These are phyloP conservation scores for Torymus auratus DNA, from an alignment of 2,888 invertebrate genomes.

Conservation along the genomic window DNA sequence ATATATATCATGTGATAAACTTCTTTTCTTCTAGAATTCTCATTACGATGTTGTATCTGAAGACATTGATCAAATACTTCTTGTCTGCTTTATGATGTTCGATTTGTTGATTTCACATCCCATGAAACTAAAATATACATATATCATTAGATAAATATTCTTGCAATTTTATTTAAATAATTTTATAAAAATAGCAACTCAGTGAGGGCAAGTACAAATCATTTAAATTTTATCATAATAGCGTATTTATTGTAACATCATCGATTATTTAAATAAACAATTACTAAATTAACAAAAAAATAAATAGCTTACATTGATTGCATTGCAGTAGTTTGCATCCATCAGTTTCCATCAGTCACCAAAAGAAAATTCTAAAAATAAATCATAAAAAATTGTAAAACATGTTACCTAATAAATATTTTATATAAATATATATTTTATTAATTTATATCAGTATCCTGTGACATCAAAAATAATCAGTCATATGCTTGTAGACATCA, in stretches of 20 bases:
- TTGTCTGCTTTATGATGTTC: too few species aligned
- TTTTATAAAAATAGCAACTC: constrained; percentile 57
- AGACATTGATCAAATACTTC: too few species aligned
- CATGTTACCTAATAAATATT: neutral
- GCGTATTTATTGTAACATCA: constrained; percentile 70
- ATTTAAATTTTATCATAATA: constrained; percentile 68
- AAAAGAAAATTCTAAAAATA: neutral
- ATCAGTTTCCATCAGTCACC: neutral
- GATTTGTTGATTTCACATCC: too few species aligned
- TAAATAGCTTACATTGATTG: constrained; percentile 20
- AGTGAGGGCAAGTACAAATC: constrained; percentile 72
- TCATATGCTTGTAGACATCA: constrained; percentile 74
- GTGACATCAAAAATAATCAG: constrained; percentile 69
- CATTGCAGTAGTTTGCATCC: neutral
- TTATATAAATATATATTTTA: constrained; percentile 3
- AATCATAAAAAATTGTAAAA: neutral
- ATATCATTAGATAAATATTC: too few species aligned
- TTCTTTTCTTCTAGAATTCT: too few species aligned
- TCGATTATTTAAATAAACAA: constrained; percentile 3
- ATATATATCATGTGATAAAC: too few species aligned
- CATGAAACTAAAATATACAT: too few species aligned
- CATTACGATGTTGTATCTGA: too few species aligned
- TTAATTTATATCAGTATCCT: constrained; percentile 59
- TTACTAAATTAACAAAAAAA: neutral
- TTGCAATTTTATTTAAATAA: neutral